A percentile compares a stretch with the other conserved stretches of the same genome.
These are phyloP conservation scores for Stichodactyla helianthus DNA, from an alignment of 64 coral and sea anemone genomes.

Conservation along the genomic window DNA sequence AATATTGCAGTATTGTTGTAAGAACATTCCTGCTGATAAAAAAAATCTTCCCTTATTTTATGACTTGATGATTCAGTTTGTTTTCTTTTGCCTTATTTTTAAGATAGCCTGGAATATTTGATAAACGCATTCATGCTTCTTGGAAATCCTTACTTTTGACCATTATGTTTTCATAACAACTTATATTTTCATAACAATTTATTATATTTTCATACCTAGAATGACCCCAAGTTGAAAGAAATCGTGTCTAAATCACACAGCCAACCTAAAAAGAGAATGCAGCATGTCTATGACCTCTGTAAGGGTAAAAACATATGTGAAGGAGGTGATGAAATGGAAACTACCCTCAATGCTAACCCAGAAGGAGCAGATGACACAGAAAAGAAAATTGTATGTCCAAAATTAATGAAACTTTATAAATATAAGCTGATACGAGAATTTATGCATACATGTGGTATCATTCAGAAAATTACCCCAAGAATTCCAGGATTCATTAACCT, in stretches of 20 bases:
- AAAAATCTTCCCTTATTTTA: too few relatives aligned
- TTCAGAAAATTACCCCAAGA: too few relatives aligned
- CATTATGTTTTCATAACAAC: too few relatives aligned
- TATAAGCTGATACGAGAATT: neutral
- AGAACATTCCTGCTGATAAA: too few relatives aligned
- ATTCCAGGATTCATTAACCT: too few relatives aligned
- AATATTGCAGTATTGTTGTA: too few relatives aligned
- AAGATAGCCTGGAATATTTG: too few relatives aligned
- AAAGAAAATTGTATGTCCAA: slow-evolving; percentile 68
- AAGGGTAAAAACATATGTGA: slow-evolving; percentile 96
- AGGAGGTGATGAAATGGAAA: slow-evolving; percentile 93
- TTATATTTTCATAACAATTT: too few relatives aligned
- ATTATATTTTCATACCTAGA: slow-evolving; percentile 23
- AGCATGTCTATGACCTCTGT: slow-evolving; percentile 90
- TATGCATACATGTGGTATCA: too few relatives aligned
- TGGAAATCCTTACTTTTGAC: neutral
- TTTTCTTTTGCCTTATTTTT: too few relatives aligned
- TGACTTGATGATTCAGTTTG: too few relatives aligned
- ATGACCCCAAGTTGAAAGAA: slow-evolving; percentile 91
- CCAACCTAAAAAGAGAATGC: slow-evolving; percentile 71
- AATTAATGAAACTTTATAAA: neutral
- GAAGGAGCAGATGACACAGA: slow-evolving; percentile 72
- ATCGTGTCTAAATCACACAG: slow-evolving; percentile 66
- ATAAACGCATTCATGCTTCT: too few relatives aligned
- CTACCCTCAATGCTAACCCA: slow-evolving; percentile 5